A percentile compares a stretch with the other conserved stretches of the same genome.
Conservation (phyloP, 2,888 invertebrate species). For the Lissonota sp. region DNA sequence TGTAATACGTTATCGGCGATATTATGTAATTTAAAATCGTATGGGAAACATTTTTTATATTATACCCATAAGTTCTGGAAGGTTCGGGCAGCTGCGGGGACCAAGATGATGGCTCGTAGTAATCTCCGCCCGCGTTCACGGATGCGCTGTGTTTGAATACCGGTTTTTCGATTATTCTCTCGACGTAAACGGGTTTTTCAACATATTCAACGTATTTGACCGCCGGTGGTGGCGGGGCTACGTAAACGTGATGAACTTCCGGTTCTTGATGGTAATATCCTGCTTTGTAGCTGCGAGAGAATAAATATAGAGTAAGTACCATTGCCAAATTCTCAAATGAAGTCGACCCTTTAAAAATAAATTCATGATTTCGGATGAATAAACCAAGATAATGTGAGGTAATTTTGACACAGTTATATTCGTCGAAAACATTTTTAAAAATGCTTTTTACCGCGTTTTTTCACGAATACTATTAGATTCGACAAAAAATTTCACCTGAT, state of each 20-base stretch:
- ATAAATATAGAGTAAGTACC: neutral
- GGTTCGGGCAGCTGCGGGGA: conserved; percentile 72
- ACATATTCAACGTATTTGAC: conserved; percentile 80
- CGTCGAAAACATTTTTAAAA: too few species aligned
- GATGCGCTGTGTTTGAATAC: conserved; percentile 69
- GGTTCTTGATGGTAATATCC: conserved; percentile 76
- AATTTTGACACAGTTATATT: too few species aligned
- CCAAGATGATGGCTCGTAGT: conserved; percentile 70
- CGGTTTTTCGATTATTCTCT: conserved; percentile 79
- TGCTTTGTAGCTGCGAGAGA: conserved; percentile 76
- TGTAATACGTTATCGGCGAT: too few species aligned
- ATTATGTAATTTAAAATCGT: too few species aligned
- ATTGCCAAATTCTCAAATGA: too few species aligned
- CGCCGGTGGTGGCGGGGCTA: conserved; percentile 75
- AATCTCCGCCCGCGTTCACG: conserved; percentile 66
- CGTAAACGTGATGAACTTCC: conserved; percentile 79
- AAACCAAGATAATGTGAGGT: too few species aligned
- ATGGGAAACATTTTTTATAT: neutral
- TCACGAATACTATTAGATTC: too few species aligned
- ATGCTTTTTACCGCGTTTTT: too few species aligned
- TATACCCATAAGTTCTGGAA: conserved; percentile 76
- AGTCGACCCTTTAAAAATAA: too few species aligned
- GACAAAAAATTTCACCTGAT: too few species aligned
- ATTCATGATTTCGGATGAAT: too few species aligned
- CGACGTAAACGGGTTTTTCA: conserved; percentile 80